Evolutionary conservation across 2,797 vertebrate genomes (phyloP).

Genomic region (Nasua narica): DNA sequence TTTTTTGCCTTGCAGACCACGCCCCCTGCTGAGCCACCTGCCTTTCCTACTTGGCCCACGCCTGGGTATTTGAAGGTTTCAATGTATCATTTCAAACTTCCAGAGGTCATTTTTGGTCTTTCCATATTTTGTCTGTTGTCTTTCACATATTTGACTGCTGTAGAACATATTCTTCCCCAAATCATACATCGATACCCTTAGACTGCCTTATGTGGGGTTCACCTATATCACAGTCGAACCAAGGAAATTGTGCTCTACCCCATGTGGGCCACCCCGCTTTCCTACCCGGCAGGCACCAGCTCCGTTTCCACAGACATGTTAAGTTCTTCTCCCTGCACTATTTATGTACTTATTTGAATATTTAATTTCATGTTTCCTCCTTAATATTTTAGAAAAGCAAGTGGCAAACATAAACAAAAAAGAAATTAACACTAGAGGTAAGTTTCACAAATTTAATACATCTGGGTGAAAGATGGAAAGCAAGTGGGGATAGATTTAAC

Average conservation of each 20-base stretch:
- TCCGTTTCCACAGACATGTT: neutral
- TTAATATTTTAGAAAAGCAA: neutral
- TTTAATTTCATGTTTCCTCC: neutral
- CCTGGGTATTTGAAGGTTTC: neutral
- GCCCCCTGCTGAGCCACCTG: rapidly evolving
- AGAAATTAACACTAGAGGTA: neutral
- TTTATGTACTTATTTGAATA: neutral
- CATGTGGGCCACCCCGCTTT: neutral
- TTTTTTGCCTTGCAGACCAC: neutral
- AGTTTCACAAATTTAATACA: neutral
- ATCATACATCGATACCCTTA: neutral
- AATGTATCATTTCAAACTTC: neutral
- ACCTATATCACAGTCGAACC: neutral
- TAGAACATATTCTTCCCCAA: neutral
- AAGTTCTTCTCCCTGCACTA: neutral
- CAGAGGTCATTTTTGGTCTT: neutral
- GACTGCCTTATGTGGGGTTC: neutral
- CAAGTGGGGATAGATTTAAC: neutral
- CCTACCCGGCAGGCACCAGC: neutral
- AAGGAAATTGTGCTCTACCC: neutral
- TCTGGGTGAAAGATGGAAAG: neutral
- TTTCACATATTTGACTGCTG: neutral
- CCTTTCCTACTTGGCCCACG: rapidly evolving
- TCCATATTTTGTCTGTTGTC: neutral
- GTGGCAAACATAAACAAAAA: neutral